These are phyloP conservation scores for Plagodis pulveraria DNA, from an alignment of 2,888 invertebrate genomes.

Conservation along the genomic window DNA sequence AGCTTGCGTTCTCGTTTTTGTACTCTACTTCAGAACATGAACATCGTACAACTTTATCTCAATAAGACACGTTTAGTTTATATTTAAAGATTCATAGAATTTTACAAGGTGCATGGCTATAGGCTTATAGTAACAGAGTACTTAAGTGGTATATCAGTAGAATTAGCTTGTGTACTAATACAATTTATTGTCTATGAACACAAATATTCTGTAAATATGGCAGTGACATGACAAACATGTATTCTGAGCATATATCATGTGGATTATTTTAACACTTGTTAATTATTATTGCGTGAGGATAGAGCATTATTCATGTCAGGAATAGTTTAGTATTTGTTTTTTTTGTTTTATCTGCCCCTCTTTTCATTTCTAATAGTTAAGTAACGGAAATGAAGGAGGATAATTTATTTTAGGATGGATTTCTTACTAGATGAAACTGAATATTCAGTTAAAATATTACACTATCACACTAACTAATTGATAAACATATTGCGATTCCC, in stretches of 20 bases:
- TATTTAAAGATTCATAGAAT: not conserved
- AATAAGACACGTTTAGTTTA: slow-evolving; percentile 1
- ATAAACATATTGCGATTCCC: too few relatives aligned
- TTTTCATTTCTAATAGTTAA: too few relatives aligned
- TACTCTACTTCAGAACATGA: slow-evolving; percentile 7
- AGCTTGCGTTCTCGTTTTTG: slow-evolving; percentile 58
- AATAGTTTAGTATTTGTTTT: slow-evolving; percentile 12
- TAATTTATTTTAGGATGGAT: too few relatives aligned
- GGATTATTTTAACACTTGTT: slow-evolving; percentile 32
- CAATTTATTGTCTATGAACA: slow-evolving; percentile 41
- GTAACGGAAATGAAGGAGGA: too few relatives aligned
- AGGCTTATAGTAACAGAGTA: slow-evolving; percentile 18
- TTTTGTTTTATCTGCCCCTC: slow-evolving; percentile 8
- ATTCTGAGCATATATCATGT: slow-evolving; percentile 33
- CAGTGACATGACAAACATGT: slow-evolving; percentile 31
- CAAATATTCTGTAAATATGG: slow-evolving; percentile 40
- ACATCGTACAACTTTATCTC: slow-evolving; percentile 12
- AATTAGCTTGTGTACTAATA: slow-evolving; percentile 16
- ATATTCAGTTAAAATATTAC: too few relatives aligned
- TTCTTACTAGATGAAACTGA: too few relatives aligned
- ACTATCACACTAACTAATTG: too few relatives aligned
- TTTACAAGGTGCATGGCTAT: too few relatives aligned
- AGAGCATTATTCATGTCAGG: slow-evolving; percentile 24
- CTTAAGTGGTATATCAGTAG: slow-evolving; percentile 13
- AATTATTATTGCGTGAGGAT: slow-evolving; percentile 22